Evolutionary conservation across 2,888 invertebrate species (phyloP).

Genomic region (Lithophane ornitopus): DNA sequence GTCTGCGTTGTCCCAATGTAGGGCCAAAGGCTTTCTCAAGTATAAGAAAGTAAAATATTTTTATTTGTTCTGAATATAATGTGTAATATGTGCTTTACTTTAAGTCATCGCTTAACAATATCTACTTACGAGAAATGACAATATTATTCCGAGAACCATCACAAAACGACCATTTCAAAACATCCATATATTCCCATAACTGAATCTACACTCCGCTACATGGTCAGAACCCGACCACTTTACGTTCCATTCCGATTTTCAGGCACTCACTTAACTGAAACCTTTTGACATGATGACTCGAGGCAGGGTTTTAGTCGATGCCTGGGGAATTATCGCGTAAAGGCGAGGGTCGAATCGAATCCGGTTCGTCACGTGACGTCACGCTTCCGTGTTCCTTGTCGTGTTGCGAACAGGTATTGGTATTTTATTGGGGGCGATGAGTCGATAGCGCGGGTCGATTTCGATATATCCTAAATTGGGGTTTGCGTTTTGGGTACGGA

Average conservation of each 20-base stretch:
- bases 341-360: slow-evolving; percentile 59
- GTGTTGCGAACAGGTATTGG: slow-evolving; percentile 63
- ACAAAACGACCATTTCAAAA: slow-evolving; percentile 1
- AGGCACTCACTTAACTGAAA: slow-evolving; percentile 41
- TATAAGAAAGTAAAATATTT: background rate
- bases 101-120: background rate
- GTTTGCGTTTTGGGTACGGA: slow-evolving; percentile 32
- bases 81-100: too few species aligned
- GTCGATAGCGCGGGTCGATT: slow-evolving; percentile 50
- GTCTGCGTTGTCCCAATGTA: background rate
- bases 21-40: background rate
- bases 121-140: background rate
- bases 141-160: background rate
- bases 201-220: background rate
- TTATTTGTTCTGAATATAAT: background rate
- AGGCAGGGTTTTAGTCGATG: slow-evolving; percentile 53
- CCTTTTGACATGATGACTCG: slow-evolving; percentile 56
- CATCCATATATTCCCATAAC: background rate
- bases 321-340: slow-evolving; percentile 49
- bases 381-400: slow-evolving; percentile 57
- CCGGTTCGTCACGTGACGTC: slow-evolving; percentile 55
- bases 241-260: slow-evolving; percentile 33
- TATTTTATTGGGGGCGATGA: slow-evolving; percentile 67
- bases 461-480: slow-evolving; percentile 31
- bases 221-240: slow-evolving; percentile 27